Base-by-base conservation (phyloP, 2,888 invertebrate species). In the Bombylius discolor region DNA sequence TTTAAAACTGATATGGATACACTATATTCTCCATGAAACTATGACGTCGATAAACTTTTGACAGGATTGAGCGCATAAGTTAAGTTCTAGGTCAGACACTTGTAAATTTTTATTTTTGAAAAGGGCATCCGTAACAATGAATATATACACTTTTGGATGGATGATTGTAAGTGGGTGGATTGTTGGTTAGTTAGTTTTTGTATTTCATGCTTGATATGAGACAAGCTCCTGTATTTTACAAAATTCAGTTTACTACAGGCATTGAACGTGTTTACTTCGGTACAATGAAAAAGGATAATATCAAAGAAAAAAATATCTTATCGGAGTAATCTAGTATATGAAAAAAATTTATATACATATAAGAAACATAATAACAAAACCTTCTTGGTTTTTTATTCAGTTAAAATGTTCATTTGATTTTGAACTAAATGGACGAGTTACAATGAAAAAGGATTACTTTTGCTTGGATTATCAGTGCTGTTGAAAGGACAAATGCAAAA, bases 391-490 rank as follows among this genome's bases (percentile, higher is more conserved):
- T 8, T 36, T 36, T 36, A 8, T 7, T 9, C 36, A 4, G 36
- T 36, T 36, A 36, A 36, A 36, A 42, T 42, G 39, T 42, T 11
- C 39, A 11, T 42, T 42, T 42, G 39, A 11, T 42, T 42, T 11
- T 1, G 6, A 42, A 42, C 39, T 11, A 42, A 11, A 42, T 6
- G 3, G 11, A 42, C 39, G 11, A 42, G 11, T 42, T 42, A 42
- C 39, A 42, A 42, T 42, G 34, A 52, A 53, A 33, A 42, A 49
- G 49, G 48, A 54, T 53, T 52, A 56, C 11, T 42, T 42, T 42
- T 42, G 39, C 56, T 55, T 53, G 59, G 59, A 59, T 57, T 59
- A 59, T 51, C 59, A 59, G 59, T 59, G 59, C 31, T 39, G 39
- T 11, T 4, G 5, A 42, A 51, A 51, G 42, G 23, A 39, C 31